Evolutionary conservation across 2,797 vertebrate species (phyloP).

Genomic region (Malacoctenus gilli): DNA sequence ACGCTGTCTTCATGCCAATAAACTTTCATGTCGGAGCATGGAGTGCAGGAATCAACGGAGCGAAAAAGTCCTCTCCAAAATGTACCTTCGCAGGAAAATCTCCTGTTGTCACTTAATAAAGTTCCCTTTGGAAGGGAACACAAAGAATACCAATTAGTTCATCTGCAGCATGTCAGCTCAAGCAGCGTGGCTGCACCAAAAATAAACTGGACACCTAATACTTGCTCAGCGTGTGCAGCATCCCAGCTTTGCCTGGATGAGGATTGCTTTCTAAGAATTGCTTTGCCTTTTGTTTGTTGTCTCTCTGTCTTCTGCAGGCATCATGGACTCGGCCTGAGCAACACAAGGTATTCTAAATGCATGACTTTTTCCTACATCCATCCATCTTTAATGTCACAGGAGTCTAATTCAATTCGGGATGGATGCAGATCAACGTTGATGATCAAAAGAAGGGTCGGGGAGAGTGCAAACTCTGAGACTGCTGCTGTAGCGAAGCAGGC

Average conservation of each 20-base stretch:
- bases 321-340: slow-evolving; percentile 99
- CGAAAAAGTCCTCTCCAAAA: slow-evolving; percentile 16
- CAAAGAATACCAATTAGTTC: slow-evolving; percentile 7
- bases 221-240: slow-evolving; percentile 77
- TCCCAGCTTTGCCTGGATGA: slow-evolving; percentile 62
- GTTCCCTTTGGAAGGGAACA: slow-evolving; percentile 18
- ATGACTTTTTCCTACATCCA: slow-evolving; percentile 73
- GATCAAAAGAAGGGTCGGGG: slow-evolving; percentile 43
- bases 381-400: slow-evolving; percentile 69
- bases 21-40: slow-evolving; percentile 13
- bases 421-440: slow-evolving; percentile 63
- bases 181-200: slow-evolving; percentile 41
- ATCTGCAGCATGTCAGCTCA: slow-evolving; percentile 46
- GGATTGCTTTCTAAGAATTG: slow-evolving; percentile 83
- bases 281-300: slow-evolving; percentile 85
- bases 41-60: slow-evolving; percentile 3
- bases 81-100: slow-evolving; percentile 17
- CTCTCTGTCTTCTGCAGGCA: slow-evolving; percentile 98
- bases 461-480: slow-evolving; percentile 28
- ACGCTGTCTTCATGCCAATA: slow-evolving; percentile 33
- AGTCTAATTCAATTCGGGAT: slow-evolving; percentile 62
- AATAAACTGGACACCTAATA: slow-evolving; percentile 60
- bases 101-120: slow-evolving; percentile 16
- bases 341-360: slow-evolving; percentile 95
- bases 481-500: slow-evolving; percentile 22